Evolutionary conservation across 2,888 invertebrate species (phyloP), one percentile per base, ranked within the genome.

Genomic region (Campopleginae sp.): DNA sequence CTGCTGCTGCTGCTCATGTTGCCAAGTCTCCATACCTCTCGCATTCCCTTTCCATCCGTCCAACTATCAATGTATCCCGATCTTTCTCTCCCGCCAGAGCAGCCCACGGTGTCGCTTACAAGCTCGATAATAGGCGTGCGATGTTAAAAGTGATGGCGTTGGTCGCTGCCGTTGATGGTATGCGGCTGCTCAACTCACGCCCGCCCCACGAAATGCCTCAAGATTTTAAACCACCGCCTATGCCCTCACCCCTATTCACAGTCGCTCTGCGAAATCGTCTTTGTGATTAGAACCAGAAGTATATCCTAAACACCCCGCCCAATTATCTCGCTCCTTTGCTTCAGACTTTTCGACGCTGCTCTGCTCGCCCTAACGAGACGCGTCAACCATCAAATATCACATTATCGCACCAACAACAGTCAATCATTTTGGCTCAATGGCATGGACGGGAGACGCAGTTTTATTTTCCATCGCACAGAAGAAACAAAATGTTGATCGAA

Each of bases 191-290:
- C 33, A 48, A 79, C 23, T 78, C 68, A 86, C 86, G 82, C 63
- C 46, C 42, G 70, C 70, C 82, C 42, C 80, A 83, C 77, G 82
- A 82, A 83, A 83, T 80, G 80, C 80, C 80, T 27, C 72, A 77
- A 91, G 91, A 91, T 89, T 92, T 91, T 90, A 91, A 91, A 91
- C 89, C 91, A 88, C 89, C 90, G 90, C 82, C 89, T n/a, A n/a
- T n/a, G 90, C 46, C 19, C 63, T 14, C 70, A 19, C 33, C 54
- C 77, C 27, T 48, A 51, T 42, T 71, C 27, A 1, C 63, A 48
- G 71, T 42, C 63, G 68, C 82, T 54, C 72, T 58, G 46, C 88
- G 86, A 89, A 89, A 90, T 90, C 88, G 89, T 89, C 90, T 90
- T 89, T 89, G 90, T 91, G 91, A 92, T 92, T 92, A 91, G 90